Base-by-base conservation (phyloP, 2,888 invertebrate genomes). In the Dione juno region DNA sequence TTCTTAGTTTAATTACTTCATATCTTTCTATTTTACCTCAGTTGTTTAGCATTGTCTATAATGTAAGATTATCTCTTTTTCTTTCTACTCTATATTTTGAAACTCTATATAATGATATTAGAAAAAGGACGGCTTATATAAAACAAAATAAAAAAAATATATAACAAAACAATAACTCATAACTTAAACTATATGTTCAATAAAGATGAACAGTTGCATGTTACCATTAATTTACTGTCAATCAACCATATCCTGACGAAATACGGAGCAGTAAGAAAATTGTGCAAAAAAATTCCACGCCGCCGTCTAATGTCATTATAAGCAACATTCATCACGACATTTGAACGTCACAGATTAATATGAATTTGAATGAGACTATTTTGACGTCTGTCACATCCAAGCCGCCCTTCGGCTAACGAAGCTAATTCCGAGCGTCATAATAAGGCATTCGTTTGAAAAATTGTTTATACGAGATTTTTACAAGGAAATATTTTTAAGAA, bases 331-430 rank as follows among this genome's bases (percentile, higher is more conserved):
- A 68, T 75, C 74, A 74, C 70, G 69, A 76, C 65, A 59, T 70
- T 74, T 72, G 71, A 77, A 77, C 78, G 77, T 77, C 76, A 71
- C 73, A 77, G 81, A 84, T 82, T 82, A 82, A 83, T 83, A 72
- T 54, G 70, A 75, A 79, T 83, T 80, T 81, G 82, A 85, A 84
- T 84, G 82, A 83, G 85, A 83, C 84, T 88, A 89, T 90, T 89
- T 90, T 89, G 90, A 90, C 87, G 87, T 88, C 89, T 89, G 90
- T 88, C 89, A 89, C 79, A 82, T 77, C 78, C 89, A 89, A 85
- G 79, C 84, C 83, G 82, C 87, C 89, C 88, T 88, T 85, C 82
- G 87, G 89, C 88, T 87, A 90, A 90, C 87, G 89, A 89, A 87
- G 86, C 88, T 86, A 89, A 90, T 89, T 88, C 82, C 78, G 80